Evolutionary conservation across 2,797 vertebrate species (phyloP).

Genomic region (Girardinus metallicus): DNA sequence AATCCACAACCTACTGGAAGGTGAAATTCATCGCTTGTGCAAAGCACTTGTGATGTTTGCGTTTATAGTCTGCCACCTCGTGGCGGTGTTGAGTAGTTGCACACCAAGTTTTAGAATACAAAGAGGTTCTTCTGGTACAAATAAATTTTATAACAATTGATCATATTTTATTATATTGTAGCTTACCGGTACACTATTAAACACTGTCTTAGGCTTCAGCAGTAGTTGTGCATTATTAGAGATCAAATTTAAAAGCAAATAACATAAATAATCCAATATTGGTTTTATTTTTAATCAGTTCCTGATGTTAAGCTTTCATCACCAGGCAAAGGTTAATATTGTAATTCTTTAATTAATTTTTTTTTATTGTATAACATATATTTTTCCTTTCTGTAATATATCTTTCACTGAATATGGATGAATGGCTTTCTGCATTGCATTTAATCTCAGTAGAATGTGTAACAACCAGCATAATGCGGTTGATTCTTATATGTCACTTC

Average conservation of each 20-base stretch:
- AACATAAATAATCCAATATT: neutral
- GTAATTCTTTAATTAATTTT: neutral
- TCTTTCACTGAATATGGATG: neutral
- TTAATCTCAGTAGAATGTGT: neutral
- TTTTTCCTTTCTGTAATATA: neutral
- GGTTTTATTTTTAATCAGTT: neutral
- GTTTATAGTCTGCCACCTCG: constrained; percentile 63
- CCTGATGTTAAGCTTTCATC: neutral
- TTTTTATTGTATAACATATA: neutral
- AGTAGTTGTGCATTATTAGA: neutral
- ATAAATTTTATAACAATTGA: neutral
- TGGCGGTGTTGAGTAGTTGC: constrained; percentile 32
- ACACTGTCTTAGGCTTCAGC: neutral
- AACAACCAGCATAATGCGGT: neutral
- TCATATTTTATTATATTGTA: neutral
- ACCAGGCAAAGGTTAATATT: neutral
- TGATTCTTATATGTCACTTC: too few relatives aligned
- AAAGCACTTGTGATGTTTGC: constrained; percentile 15
- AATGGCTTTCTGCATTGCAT: neutral
- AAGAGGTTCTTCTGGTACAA: neutral
- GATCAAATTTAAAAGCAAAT: neutral
- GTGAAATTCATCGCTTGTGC: neutral
- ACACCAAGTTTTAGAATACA: neutral
- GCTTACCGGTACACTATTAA: neutral
- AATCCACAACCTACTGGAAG: neutral